Evolutionary conservation across 2,888 invertebrate genomes (phyloP).

Genomic region (Eutolmus rufibarbis): DNA sequence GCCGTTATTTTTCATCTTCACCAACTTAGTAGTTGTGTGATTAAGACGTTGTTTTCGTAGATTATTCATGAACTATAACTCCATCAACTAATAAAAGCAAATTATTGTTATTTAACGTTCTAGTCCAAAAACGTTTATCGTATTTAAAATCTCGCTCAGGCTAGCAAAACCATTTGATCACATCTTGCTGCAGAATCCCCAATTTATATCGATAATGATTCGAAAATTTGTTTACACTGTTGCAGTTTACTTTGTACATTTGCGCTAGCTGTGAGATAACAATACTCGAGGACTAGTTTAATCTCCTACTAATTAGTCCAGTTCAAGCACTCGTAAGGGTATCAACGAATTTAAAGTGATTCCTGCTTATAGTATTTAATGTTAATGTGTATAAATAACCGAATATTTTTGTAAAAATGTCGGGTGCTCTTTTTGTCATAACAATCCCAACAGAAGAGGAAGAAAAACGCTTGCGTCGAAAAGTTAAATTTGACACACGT

Average conservation of each 20-base stretch:
- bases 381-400: not conserved
- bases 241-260: not conserved
- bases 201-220: not conserved
- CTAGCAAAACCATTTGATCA: not conserved
- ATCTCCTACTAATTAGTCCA: not conserved
- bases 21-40: no score
- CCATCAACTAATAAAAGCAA: no score
- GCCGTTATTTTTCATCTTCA: not conserved
- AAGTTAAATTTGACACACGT: conserved; percentile 1
- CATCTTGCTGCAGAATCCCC: not conserved
- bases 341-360: not conserved
- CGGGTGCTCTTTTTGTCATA: conserved; percentile 68
- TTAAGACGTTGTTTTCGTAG: no score
- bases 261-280: not conserved
- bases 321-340: not conserved
- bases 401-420: conserved; percentile 57
- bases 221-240: not conserved
- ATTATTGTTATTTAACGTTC: no score
- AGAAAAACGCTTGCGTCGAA: conserved; percentile 47
- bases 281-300: not conserved
- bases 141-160: no score
- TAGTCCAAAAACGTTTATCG: no score
- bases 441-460: conserved; percentile 68
- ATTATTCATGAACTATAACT: no score
- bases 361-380: not conserved